Base-by-base conservation (phyloP, 2,888 invertebrate species). In the Trichopoda pennipes region DNA sequence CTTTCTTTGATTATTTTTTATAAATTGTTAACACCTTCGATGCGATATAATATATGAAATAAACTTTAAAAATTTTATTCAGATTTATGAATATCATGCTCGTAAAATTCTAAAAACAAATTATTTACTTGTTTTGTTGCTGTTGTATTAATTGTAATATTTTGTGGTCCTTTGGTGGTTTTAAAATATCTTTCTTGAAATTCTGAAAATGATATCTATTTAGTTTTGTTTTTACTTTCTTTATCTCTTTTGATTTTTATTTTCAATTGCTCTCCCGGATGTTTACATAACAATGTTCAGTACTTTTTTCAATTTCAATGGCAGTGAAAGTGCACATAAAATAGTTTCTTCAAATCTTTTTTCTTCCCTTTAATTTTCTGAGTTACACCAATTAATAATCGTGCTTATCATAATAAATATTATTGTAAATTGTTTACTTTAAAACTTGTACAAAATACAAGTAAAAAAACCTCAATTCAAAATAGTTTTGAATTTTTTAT, bases 381-480 rank as follows among this genome's bases (percentile, higher is more conserved):
- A 19, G 35, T 55, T 61, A 55, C 49, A 63, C 28, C 63, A 77
- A 56, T 69, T 77, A 47, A 19, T 66, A 78, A 68, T 61, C 47
- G 60, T 61, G 73, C 55, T 80, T 74, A 61, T 69, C 68, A 61
- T 61, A 55, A 63, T 74, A 74, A 80, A 79, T n/a, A 17, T 44
- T 44, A 69, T 17, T 53, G 42, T 53, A 58, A 53, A 60, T 44
- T 68, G 53, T 79, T 79, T 73, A 73, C 73, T 55, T 77, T 69
- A 35, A 55, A 35, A 32, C 12, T 47, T 49, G 58, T 49, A 51
- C 17, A 17, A 47, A 47, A 7, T 47, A 14, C n/a, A 14, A 8
- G 23, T 4, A 44, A 35, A 53, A 42, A 78, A 78, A 70, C 64
- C 63, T 70, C 56, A 35, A 70, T 55, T 64, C 28, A 60, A 49